A percentile compares a stretch with the other conserved stretches of the same genome.
Conservation (phyloP, 2,888 invertebrate species). For the Drosophila engyochracea region DNA sequence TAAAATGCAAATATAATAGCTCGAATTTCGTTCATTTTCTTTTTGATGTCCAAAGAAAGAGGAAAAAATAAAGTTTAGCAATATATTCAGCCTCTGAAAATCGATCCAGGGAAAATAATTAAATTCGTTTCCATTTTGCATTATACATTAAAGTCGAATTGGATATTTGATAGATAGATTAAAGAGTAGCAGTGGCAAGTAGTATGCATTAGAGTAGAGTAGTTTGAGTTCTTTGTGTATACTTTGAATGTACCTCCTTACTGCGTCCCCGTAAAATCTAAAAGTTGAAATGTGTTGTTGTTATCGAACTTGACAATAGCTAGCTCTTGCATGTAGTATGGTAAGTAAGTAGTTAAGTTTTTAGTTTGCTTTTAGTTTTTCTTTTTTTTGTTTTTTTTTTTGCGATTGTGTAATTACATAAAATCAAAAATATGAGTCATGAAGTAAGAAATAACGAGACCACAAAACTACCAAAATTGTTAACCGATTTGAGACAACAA, state of each 20-base stretch:
- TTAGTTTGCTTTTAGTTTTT: slow-evolving; percentile 12
- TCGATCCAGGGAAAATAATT: slow-evolving; percentile 44
- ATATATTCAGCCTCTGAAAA: slow-evolving; percentile 62
- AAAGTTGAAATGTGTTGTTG: slow-evolving; percentile 81
- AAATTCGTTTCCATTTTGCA: slow-evolving; percentile 9
- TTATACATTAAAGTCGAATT: slow-evolving; percentile 29
- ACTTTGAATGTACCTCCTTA: slow-evolving; percentile 85
- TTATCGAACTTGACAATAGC: slow-evolving; percentile 65
- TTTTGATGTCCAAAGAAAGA: slow-evolving; percentile 2
- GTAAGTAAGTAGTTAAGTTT: slow-evolving; percentile 49
- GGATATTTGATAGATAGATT: slow-evolving; percentile 39
- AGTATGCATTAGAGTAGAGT: slow-evolving; percentile 72
- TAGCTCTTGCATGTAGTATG: slow-evolving; percentile 52
- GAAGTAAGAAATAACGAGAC: slow-evolving; percentile 40
- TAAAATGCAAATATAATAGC: slow-evolving; percentile 57
- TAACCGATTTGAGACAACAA: slow-evolving; percentile 22
- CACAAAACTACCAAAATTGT: slow-evolving; percentile 31
- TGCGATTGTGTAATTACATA: slow-evolving; percentile 24
- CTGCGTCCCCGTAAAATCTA: slow-evolving; percentile 86
- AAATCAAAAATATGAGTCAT: slow-evolving; percentile 30
- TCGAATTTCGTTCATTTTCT: slow-evolving; percentile 24
- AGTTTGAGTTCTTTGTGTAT: slow-evolving; percentile 80
- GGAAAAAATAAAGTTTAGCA: slow-evolving; percentile 40
- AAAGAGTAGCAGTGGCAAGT: slow-evolving; percentile 71
- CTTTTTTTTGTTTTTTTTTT: slow-evolving; percentile 14